Base-by-base conservation (phyloP, 2,888 invertebrate genomes). In the Carterocephalus palaemon region DNA sequence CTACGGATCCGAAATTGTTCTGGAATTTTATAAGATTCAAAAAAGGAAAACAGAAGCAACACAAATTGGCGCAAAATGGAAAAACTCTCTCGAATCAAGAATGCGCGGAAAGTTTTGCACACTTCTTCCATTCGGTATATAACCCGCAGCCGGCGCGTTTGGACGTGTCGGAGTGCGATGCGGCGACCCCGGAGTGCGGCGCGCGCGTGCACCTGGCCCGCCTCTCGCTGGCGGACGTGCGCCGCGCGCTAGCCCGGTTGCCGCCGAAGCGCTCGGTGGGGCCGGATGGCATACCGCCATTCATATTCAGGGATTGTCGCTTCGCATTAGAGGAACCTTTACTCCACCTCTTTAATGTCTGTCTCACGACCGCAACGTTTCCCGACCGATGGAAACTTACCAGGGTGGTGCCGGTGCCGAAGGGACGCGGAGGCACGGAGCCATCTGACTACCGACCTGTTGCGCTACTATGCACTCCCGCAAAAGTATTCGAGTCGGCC, bases 241-340 rank as follows among this genome's bases (percentile, higher is more conserved):
- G n/a, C n/a, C n/a, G n/a, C n/a, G n/a, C n/a, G n/a, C n/a, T 37
- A 4, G 24, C 37, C 6, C 20, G 23, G 16, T 20, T 48, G n/a
- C 38, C 32, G 23, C 34, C 48, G 8, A 46, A 47, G 20, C 26
- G n/a, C 9, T 49, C 49, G 5, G 42, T 43, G 22, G 47, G 49
- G 3, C 49, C 49, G 10, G 49, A 49, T 15, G 46, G 43, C 15
- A 34, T 49, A 4, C 49, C 49, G 2, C 40, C 49, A 4, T 49
- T 42, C 19, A 17, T 47, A 10, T 22, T 45, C 2, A 50, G 38
- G 19, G 45, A 48, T 10, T 43, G 37, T 22, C 16, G 19, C 6
- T 4, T 4, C 1, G 39, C 28, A 1, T 19, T 48, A 2, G 39
- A 24, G 7, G 7, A 23, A 1, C 39, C 48, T 1, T 36, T 48